Percentiles rank a stretch among this genome's conserved stretches.
Conservation (phyloP, 2,113 vertebrate genomes). For the Gadus macrocephalus region DNA sequence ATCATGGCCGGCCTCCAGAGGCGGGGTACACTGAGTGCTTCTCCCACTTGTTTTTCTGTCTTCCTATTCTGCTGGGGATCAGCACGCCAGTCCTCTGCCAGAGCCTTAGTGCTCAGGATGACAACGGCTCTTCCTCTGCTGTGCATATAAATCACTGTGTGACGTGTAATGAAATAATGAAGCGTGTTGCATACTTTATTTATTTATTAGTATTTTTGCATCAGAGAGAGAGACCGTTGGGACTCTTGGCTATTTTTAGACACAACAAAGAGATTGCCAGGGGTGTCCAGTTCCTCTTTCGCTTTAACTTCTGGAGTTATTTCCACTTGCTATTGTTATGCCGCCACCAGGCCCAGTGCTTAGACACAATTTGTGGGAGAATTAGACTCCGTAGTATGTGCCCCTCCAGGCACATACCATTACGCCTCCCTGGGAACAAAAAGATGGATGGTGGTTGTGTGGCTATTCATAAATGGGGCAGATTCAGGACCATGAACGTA, state of each 20-base stretch:
- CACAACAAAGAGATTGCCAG: constrained; percentile 66
- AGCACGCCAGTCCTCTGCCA: constrained; percentile 35
- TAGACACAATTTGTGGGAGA: constrained; percentile 40
- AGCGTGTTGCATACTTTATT: constrained; percentile 18
- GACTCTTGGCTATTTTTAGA: constrained; percentile 64
- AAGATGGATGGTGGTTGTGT: constrained; percentile 14
- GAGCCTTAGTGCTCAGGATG: constrained; percentile 39
- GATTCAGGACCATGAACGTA: no score
- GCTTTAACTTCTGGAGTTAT: constrained; percentile 55
- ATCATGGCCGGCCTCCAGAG: constrained; percentile 63
- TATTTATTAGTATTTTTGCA: constrained; percentile 28
- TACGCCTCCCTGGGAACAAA: constrained; percentile 31
- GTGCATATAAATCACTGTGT: constrained; percentile 57
- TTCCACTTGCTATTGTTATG: constrained; percentile 42
- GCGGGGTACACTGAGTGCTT: constrained; percentile 40
- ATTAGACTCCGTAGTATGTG: constrained; percentile 27
- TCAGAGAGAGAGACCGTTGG: constrained; percentile 37
- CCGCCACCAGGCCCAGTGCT: constrained; percentile 29
- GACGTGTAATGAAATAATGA: constrained; percentile 60
- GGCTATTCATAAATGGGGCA: background rate
- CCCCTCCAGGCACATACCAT: constrained; percentile 45
- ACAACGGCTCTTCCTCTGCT: constrained; percentile 52
- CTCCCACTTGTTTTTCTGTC: constrained; percentile 52
- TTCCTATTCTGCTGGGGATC: constrained; percentile 56
- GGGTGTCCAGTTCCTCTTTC: constrained; percentile 55